Conservation (phyloP, 2,113 vertebrate genomes). For the Montifringilla adamsi region DNA sequence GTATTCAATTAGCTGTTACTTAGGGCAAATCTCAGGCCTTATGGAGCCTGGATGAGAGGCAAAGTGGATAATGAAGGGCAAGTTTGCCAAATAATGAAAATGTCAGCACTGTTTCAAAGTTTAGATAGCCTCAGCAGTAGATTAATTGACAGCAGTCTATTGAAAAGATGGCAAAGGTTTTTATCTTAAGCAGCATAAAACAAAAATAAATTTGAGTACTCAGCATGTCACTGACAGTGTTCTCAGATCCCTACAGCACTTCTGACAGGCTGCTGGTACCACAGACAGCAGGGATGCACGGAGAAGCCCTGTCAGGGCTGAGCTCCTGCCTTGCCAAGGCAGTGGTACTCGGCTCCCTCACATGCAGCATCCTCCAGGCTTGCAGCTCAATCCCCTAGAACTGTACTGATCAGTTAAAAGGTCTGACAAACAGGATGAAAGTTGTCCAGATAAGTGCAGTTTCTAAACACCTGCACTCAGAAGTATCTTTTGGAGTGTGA, state of each 20-base stretch:
- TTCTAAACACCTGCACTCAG: not conserved
- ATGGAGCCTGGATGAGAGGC: not conserved
- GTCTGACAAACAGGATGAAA: not conserved
- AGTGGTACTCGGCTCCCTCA: not conserved
- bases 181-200: not conserved
- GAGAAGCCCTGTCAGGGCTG: not conserved
- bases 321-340: not conserved
- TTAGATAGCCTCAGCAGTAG: not conserved
- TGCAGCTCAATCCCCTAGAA: not conserved
- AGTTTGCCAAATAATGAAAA: constrained; percentile 10
- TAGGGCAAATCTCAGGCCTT: not conserved
- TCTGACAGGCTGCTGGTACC: not conserved
- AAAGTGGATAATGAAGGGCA: not conserved
- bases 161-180: not conserved
- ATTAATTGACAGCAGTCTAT: not conserved
- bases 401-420: not conserved
- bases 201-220: not conserved
- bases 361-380: not conserved
- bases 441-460: not conserved
- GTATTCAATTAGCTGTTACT: not conserved
- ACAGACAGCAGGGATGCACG: not conserved
- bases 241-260: not conserved
- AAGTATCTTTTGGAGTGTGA: not conserved
- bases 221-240: not conserved
- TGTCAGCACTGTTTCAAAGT: not conserved